Evolutionary conservation across 2,888 invertebrate genomes (phyloP).

Genomic region (Nomada fucata): DNA sequence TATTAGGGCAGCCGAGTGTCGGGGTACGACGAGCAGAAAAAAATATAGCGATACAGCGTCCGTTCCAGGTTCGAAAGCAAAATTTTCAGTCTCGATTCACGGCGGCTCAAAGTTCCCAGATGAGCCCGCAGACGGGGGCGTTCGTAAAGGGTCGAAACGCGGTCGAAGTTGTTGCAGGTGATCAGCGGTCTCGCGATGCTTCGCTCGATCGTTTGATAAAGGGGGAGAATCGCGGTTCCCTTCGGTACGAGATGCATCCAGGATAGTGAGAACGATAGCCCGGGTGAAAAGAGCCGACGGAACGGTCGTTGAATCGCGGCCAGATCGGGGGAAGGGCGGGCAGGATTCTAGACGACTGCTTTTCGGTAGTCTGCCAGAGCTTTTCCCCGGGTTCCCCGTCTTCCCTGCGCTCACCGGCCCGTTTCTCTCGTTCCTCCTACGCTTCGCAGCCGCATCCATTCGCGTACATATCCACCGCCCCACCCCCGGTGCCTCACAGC

Average conservation of each 20-base stretch:
- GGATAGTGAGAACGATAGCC: conserved; percentile 33
- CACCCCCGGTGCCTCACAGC: conserved; percentile 3
- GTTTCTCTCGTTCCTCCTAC: conserved; percentile 18
- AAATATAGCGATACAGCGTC: too few relatives aligned
- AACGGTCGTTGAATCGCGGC: conserved; percentile 69
- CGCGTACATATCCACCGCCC: conserved; percentile 18
- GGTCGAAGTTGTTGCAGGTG: not conserved
- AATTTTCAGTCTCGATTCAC: too few relatives aligned
- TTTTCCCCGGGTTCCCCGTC: conserved; percentile 42
- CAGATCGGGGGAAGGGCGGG: conserved; percentile 51
- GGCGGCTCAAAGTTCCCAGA: too few relatives aligned
- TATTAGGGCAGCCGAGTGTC: too few relatives aligned
- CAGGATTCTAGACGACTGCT: conserved; percentile 60
- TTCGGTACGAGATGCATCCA: not conserved
- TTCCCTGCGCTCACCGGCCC: conserved; percentile 2
- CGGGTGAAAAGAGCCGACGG: conserved; percentile 43
- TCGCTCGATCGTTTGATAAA: not conserved
- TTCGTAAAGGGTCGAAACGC: too few relatives aligned
- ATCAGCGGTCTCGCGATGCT: conserved; percentile 8
- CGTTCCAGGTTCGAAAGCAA: too few relatives aligned
- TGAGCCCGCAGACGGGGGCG: too few relatives aligned
- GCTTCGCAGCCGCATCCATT: conserved; percentile 23
- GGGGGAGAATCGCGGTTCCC: conserved; percentile 18
- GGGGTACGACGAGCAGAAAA: too few relatives aligned
- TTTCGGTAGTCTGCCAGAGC: conserved; percentile 63